These are phyloP conservation scores for Pseudococcus longispinus DNA, from an alignment of 2,888 invertebrate species.

Conservation along the genomic window DNA sequence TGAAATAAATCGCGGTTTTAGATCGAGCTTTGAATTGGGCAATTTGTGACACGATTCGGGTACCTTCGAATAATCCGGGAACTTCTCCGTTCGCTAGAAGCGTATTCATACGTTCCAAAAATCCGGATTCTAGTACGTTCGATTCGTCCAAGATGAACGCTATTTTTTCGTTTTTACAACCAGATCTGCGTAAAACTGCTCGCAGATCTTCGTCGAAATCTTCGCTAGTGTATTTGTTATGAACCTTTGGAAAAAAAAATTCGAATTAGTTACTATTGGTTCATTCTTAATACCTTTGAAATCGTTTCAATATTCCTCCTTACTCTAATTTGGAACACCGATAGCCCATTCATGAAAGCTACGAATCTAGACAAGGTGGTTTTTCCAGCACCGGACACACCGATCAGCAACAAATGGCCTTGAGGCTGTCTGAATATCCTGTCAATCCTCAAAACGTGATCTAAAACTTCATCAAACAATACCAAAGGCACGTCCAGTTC, in stretches of 20 bases:
- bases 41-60: not conserved
- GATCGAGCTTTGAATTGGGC: not conserved
- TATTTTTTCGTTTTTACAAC: conserved; percentile 96
- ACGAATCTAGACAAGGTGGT: conserved; percentile 98
- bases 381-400: conserved; percentile 98
- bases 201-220: conserved; percentile 99
- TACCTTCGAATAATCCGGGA: conserved; percentile 85
- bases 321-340: conserved; percentile 98
- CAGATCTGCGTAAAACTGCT: conserved; percentile 82
- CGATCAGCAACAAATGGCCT: conserved; percentile 95
- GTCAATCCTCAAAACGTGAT: conserved; percentile 98
- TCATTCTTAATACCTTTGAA: not conserved
- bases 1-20: conserved; percentile 56
- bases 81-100: conserved; percentile 98
- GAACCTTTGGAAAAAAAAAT: conserved; percentile 72
- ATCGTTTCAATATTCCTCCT: conserved; percentile 16
- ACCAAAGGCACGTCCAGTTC: conserved; percentile 98
- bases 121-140: conserved; percentile 97
- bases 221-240: conserved; percentile 98
- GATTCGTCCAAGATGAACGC: conserved; percentile 99
- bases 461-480: conserved; percentile 98
- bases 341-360: conserved; percentile 99
- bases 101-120: conserved; percentile 99
- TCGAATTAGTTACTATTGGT: not conserved
- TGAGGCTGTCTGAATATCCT: conserved; percentile 99